Base-by-base conservation (phyloP, 2,888 invertebrate genomes). In the Rhabditoides inermis region DNA sequence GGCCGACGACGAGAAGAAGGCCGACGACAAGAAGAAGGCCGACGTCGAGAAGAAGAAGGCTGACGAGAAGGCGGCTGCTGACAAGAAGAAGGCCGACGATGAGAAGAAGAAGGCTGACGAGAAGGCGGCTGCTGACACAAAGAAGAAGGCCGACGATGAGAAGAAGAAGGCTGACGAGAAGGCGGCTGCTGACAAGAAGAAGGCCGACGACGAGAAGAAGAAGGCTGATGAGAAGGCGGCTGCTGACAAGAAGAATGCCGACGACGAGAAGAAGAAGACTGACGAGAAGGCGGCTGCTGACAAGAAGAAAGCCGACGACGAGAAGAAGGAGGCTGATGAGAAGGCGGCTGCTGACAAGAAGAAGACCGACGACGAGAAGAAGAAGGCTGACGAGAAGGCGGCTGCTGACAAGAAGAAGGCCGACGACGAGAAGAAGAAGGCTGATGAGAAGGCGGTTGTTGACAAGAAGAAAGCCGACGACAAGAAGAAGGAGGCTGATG, bases 271-370 rank as follows among this genome's bases (percentile, higher is more conserved):
- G 39, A 45, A 39, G 25, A 20, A 26, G 36, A 18, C 55, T 30
- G 54, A 56, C 3, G 55, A 3, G 35, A 45, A 55, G 36, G 2
- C 25, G 2, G 40, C 47, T 15, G 49, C 48, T n/a, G 55, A 54
- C 25, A 46, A 46, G 52, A 41, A 53, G 40, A 35, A 4, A n/a
- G 51, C 30, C n/a, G 49, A 51, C n/a, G 30, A 4, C n/a, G 22
- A n/a, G n/a, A n/a, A n/a, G n/a, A n/a, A n/a, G n/a, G n/a, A n/a
- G n/a, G n/a, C n/a, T n/a, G n/a, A n/a, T n/a, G n/a, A 51, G 37
- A 28, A 50, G 30, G 18, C 15, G 26, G 45, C 40, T 2, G 35
- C 25, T 12, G 51, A 22, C 3, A 10, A 28, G 5, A 51, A 51
- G 28, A 51, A 51, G 49, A 10, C 27, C 3, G 51, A 46, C 7